Evolutionary conservation across 2,888 invertebrate genomes (phyloP).

Genomic region (Gerris lacustris): DNA sequence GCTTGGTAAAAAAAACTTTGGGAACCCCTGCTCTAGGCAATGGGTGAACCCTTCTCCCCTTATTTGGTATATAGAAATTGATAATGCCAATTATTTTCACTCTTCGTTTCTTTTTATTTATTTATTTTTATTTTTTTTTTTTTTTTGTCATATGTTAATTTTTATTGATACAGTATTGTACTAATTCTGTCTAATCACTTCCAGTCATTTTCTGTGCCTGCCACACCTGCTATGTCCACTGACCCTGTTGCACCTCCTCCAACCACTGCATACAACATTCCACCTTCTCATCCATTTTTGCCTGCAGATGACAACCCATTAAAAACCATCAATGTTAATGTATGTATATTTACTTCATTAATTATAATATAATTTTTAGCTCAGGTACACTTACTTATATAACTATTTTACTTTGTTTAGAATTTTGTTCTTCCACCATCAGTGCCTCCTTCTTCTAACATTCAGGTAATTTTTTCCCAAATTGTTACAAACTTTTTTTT

Average conservation of each 20-base stretch:
- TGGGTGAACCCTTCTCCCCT: too few relatives aligned
- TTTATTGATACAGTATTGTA: slow-evolving; percentile 4
- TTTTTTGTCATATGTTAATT: neutral
- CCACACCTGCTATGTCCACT: neutral
- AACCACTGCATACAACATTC: slow-evolving; percentile 55
- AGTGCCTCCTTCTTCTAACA: too few relatives aligned
- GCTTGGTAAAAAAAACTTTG: too few relatives aligned
- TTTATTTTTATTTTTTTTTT: slow-evolving; percentile 3
- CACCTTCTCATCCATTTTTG: slow-evolving; percentile 36
- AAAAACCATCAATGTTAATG: neutral
- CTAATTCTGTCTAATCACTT: neutral
- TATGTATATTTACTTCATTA: neutral
- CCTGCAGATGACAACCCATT: slow-evolving; percentile 13
- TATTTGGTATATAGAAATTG: too few relatives aligned
- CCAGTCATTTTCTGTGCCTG: neutral
- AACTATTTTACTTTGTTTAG: too few relatives aligned
- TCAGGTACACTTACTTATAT: too few relatives aligned
- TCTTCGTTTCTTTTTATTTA: neutral
- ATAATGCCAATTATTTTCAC: too few relatives aligned
- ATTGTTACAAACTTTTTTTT: too few relatives aligned
- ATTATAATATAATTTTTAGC: neutral
- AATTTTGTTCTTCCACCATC: too few relatives aligned
- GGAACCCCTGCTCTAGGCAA: too few relatives aligned
- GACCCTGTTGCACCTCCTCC: slow-evolving; percentile 29
- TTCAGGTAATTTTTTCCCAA: too few relatives aligned